Evolutionary conservation across 2,797 vertebrate genomes (phyloP), one percentile per base, ranked within the genome.

Genomic region (Hydrocynus forskahlii): DNA sequence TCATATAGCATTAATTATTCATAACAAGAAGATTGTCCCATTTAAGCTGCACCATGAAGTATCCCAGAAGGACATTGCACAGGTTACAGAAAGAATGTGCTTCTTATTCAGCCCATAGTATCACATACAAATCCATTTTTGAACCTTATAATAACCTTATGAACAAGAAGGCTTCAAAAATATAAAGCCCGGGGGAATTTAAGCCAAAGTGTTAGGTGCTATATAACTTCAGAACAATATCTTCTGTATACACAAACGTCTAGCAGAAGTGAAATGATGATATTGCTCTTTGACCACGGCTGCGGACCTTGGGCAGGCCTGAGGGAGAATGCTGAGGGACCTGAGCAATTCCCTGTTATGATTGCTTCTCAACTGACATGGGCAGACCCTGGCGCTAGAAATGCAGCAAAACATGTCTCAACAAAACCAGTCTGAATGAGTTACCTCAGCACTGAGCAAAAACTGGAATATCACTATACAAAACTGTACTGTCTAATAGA

Each of bases 301-400:
- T 59, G 62, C 62, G 52, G 43, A 67, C 67, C 76, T 78, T 71
- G 57, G 68, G 29, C 71, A 76, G 76, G 69, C 63, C 50, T 69
- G 45, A 80, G 70, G 83, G 52, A 45, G n/a, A 75, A 76, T 60
- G 43, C 69, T 67, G 67, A 81, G 78, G 75, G 64, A 74, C 73
- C 55, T 48, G 72, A 80, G 70, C 25, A 76, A 71, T 67, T 76
- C 77, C 57, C 62, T 78, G 67, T 79, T 81, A 66, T 73, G 79
- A 85, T 54, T 78, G 62, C 68, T 72, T 76, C 68, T 60, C 43
- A 43, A 55, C 52, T 67, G 48, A 83, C 62, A 81, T 29, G 1
- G 71, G 12, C 50, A 64, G 80, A 77, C 19, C 74, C 16, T 40
- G 45, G 63, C n/a, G 66, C 17, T 69, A 80, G 68, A 74, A 57